Evolutionary conservation across 2,113 vertebrate genomes (phyloP).

Genomic region (Trematocara zebra): DNA sequence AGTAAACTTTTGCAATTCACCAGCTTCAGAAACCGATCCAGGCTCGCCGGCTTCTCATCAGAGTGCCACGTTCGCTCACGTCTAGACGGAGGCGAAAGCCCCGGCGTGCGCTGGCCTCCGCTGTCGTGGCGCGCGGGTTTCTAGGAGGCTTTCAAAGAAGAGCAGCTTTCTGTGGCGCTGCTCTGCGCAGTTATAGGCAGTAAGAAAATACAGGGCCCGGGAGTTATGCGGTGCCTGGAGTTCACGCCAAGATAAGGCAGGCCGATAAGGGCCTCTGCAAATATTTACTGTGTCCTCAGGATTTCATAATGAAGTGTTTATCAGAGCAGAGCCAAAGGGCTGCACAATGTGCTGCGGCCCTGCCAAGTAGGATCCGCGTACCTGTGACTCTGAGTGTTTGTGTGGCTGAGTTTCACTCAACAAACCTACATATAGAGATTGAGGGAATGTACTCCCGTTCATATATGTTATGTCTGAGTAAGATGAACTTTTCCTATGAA

Average conservation of each 20-base stretch:
- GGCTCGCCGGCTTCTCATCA: not conserved
- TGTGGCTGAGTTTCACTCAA: not conserved
- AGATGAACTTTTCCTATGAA: not conserved
- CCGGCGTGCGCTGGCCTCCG: not conserved
- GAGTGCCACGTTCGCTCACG: not conserved
- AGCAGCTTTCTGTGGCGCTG: not conserved
- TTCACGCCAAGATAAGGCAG: slow-evolving; percentile 71
- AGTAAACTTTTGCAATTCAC: not conserved
- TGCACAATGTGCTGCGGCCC: slow-evolving; percentile 16
- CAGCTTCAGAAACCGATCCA: not conserved
- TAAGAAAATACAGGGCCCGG: slow-evolving; percentile 57
- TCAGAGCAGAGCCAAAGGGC: slow-evolving; percentile 55
- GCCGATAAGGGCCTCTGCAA: slow-evolving; percentile 60
- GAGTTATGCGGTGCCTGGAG: slow-evolving; percentile 60
- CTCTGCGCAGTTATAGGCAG: slow-evolving; percentile 46
- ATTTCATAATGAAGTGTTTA: slow-evolving; percentile 77
- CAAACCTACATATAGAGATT: not conserved
- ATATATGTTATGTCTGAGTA: slow-evolving; percentile 5
- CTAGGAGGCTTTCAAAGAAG: slow-evolving; percentile 23
- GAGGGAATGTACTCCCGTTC: not conserved
- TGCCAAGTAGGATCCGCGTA: slow-evolving; percentile 49
- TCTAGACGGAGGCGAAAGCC: not conserved
- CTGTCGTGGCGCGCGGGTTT: not conserved
- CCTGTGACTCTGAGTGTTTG: slow-evolving; percentile 18
- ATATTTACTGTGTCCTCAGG: slow-evolving; percentile 75